Percentiles rank a stretch among this genome's conserved stretches.
phyloP scores from a whole-genome alignment of 2,888 invertebrate species.

The Leptopterna dolabrata region DNA sequence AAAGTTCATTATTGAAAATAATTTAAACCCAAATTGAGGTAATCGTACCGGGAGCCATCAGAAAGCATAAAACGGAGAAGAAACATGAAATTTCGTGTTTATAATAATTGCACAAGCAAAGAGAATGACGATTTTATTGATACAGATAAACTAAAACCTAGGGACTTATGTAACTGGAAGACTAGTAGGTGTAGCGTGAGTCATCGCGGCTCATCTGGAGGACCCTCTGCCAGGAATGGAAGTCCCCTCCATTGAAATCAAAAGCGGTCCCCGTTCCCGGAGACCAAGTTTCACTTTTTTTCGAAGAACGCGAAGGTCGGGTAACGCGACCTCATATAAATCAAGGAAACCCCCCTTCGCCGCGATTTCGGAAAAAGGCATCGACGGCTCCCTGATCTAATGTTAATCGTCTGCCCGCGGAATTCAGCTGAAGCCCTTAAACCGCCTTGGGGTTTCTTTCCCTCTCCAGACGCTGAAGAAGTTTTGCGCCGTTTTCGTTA shows the following conservation, averaged over 20 bases:
- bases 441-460: not conserved
- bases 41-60: no score
- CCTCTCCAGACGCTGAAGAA: not conserved
- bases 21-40: no score
- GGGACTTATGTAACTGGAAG: no score
- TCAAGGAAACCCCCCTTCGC: not conserved
- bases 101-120: no score
- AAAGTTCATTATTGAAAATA: no score
- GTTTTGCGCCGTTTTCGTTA: not conserved
- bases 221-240: not conserved
- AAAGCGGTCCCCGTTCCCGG: not conserved
- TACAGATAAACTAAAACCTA: no score
- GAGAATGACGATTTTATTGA: no score
- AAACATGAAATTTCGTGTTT: no score
- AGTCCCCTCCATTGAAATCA: not conserved
- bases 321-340: not conserved
- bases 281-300: not conserved
- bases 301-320: not conserved
- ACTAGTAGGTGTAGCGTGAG: no score
- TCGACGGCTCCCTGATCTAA: not conserved
- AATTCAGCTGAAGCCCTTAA: not conserved
- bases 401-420: not conserved
- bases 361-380: not conserved
- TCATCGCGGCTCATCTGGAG: not conserved
- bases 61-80: no score